These are phyloP conservation scores for Disparrhopalites patrizii DNA, from an alignment of 2,888 invertebrate species.

Conservation along the genomic window DNA sequence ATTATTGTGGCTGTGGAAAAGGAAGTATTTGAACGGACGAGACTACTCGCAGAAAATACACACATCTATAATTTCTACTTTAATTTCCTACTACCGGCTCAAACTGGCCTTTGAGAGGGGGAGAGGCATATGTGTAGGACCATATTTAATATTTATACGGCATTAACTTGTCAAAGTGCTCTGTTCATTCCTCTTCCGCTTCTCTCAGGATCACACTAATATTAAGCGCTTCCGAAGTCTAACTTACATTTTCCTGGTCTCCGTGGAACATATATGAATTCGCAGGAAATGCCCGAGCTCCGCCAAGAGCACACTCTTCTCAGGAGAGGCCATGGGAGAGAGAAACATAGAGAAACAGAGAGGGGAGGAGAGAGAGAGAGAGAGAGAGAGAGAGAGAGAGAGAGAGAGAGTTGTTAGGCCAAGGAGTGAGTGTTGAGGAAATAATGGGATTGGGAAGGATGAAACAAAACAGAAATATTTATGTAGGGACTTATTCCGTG, in stretches of 20 bases:
- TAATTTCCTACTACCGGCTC: too few relatives aligned
- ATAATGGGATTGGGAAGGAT: neutral
- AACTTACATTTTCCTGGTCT: neutral
- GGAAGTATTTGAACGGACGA: too few relatives aligned
- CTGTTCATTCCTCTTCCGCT: too few relatives aligned
- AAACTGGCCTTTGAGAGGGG: too few relatives aligned
- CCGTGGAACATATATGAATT: neutral
- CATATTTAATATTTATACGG: constrained; percentile 27
- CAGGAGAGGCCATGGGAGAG: too few relatives aligned
- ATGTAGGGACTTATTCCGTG: neutral
- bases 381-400: neutral
- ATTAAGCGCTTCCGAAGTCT: too few relatives aligned
- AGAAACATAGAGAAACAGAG: neutral
- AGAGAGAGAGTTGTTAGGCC: neutral
- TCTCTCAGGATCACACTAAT: constrained; percentile 8
- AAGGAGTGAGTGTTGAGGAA: neutral
- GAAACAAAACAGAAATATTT: neutral
- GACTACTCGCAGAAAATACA: too few relatives aligned
- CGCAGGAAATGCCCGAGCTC: neutral
- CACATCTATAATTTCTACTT: too few relatives aligned
- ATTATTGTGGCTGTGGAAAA: too few relatives aligned
- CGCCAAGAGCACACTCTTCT: too few relatives aligned
- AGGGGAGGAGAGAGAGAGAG: neutral
- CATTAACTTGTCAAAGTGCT: constrained; percentile 21
- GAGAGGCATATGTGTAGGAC: too few relatives aligned